Base-by-base conservation (phyloP, 2,888 invertebrate genomes). In the Mamestra brassicae region DNA sequence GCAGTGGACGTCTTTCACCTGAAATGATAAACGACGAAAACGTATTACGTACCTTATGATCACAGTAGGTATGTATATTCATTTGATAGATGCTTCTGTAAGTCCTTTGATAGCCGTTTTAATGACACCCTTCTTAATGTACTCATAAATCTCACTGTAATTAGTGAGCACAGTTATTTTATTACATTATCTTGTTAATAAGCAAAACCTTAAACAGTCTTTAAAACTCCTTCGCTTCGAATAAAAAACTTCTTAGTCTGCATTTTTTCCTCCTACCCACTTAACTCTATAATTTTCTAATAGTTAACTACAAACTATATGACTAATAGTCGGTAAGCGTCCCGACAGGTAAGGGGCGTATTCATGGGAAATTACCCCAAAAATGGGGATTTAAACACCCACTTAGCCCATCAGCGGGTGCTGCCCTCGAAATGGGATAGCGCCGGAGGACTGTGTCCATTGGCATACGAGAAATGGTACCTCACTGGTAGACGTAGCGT, bases 401-500 rank as follows among this genome's bases (percentile, higher is more conserved):
- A 91, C 90, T 91, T 91, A 90, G 83, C 85, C 90, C 90, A 89
- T 91, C 91, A 91, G 75, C 91, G 89, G 88, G 87, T 89, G 85
- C 88, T 89, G 88, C 87, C 85, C 85, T 87, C 91, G 92, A 93
- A 95, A 94, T 92, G 91, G 93, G 92, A 92, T 90, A 87, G 87
- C 85, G 84, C 84, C 84, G 70, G 73, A 42, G n/a, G 38, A 80
- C 26, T 38, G 93, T 92, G 83, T 91, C 91, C 96, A 92, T 90
- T 93, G 76, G 10, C 0, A 13, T 55, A 80, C 71, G 58, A 17
- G 47, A 62, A 36, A 58, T 60, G 4, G 10, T 65, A 6, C 13
- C 47, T 3, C 47, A 47, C 11, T 47, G 45, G 45, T 45, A 45
- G 10, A 45, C 7, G 1, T 2, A 10, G 7, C 8, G 8, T 1